phyloP scores from a whole-genome alignment of 37 sponge, comb jelly and placozoan species.

The Halichondria panicea region DNA sequence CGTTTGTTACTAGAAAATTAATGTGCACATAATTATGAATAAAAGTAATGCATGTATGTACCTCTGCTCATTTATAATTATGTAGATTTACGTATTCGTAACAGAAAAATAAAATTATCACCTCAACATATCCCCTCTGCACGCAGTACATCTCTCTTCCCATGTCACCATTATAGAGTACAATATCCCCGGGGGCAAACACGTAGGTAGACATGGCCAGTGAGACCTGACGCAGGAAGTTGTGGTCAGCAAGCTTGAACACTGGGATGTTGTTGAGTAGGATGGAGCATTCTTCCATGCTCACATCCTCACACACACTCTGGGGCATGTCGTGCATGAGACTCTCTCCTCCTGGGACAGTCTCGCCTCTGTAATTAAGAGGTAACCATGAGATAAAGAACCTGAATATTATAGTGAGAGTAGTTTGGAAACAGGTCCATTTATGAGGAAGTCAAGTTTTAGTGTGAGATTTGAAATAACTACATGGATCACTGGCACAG shows the following conservation, averaged over 20 bases:
- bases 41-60: too few species aligned
- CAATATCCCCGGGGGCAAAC: slow-evolving; percentile 71
- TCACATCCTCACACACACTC: slow-evolving; percentile 60
- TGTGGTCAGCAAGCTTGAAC: slow-evolving; percentile 30
- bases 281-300: slow-evolving; percentile 41
- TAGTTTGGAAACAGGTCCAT: too few species aligned
- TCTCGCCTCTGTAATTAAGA: slow-evolving; percentile 49
- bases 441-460: too few species aligned
- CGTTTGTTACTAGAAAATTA: too few species aligned
- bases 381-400: background rate
- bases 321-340: slow-evolving; percentile 68
- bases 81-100: too few species aligned
- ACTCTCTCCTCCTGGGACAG: slow-evolving; percentile 45
- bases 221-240: slow-evolving; percentile 50
- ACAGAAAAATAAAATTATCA: too few species aligned
- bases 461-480: too few species aligned
- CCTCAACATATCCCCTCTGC: slow-evolving; percentile 73
- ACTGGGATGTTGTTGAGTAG: slow-evolving; percentile 39
- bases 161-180: slow-evolving; percentile 80
- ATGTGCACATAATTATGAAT: too few species aligned
- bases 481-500: too few species aligned
- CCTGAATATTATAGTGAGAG: background rate
- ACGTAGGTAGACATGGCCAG: slow-evolving; percentile 44
- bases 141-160: slow-evolving; percentile 76
- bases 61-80: too few species aligned